Evolutionary conservation across 2,113 vertebrate genomes (phyloP).

Genomic region (Hydrolagus affinis): DNA sequence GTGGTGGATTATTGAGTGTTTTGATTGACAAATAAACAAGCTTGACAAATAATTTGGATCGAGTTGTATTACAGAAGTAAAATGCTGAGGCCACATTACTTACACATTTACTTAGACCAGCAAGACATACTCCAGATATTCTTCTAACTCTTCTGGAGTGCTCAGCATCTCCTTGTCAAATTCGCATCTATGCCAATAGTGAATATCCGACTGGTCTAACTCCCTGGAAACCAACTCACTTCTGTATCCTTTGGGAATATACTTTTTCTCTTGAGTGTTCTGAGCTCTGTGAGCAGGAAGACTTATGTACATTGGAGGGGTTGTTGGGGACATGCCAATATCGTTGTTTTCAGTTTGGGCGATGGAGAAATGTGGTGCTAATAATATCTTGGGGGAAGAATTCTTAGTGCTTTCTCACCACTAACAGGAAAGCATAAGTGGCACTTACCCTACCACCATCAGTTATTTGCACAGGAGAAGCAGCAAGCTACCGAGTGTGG

Average conservation of each 20-base stretch:
- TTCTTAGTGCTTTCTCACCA: not conserved
- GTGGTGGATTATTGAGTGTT: no score
- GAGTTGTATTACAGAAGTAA: not conserved
- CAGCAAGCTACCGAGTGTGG: no score
- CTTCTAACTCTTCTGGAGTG: not conserved
- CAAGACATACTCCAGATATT: not conserved
- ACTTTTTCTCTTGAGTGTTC: not conserved
- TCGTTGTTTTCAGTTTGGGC: not conserved
- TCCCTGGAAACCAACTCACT: not conserved
- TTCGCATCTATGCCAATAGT: not conserved
- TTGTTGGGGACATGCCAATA: no score
- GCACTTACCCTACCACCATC: no score
- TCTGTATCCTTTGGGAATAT: not conserved
- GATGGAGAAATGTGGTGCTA: no score
- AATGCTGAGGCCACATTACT: not conserved
- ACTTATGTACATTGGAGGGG: not conserved
- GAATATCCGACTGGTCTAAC: not conserved
- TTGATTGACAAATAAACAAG: not conserved
- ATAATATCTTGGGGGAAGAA: not conserved
- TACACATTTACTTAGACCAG: no score
- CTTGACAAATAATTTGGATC: not conserved
- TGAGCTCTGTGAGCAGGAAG: not conserved
- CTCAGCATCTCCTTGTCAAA: not conserved
- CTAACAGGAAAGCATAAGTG: not conserved
- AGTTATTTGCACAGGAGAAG: not conserved